Conservation (phyloP, 2,797 vertebrate species). For the Coregonus suidteri region DNA sequence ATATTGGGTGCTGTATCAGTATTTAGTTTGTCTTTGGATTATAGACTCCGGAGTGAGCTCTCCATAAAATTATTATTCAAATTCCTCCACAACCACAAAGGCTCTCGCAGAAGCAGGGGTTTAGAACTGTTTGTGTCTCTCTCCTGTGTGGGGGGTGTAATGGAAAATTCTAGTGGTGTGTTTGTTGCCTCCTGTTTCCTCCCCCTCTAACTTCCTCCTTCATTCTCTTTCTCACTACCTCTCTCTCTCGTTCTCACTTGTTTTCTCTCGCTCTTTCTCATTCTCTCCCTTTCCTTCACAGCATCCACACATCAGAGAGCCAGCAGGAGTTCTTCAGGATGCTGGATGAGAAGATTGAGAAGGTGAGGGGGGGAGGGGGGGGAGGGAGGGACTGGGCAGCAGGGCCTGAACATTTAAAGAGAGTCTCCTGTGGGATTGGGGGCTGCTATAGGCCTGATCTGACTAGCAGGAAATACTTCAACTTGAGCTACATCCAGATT, state of each 20-base stretch:
- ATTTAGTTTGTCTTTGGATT: slow-evolving; percentile 15
- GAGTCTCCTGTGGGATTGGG: slow-evolving; percentile 23
- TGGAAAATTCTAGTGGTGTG: slow-evolving; percentile 81
- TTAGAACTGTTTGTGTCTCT: too few species aligned
- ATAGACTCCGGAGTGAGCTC: slow-evolving; percentile 17
- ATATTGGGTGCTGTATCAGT: background rate
- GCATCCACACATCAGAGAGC: slow-evolving; percentile 91
- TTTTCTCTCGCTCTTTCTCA: slow-evolving; percentile 57
- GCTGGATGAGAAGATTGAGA: slow-evolving; percentile 90
- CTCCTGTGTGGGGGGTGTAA: slow-evolving; percentile 61
- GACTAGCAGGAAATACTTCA: background rate
- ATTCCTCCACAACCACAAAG: slow-evolving; percentile 28
- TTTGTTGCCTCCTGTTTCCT: slow-evolving; percentile 70
- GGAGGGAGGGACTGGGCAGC: slow-evolving; percentile 2
- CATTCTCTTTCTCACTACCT: too few species aligned
- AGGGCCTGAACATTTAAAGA: slow-evolving; percentile 44
- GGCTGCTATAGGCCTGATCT: slow-evolving; percentile 6
- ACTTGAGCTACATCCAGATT: slow-evolving; percentile 8
- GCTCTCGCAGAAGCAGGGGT: slow-evolving; percentile 8
- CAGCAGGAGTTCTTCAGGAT: slow-evolving; percentile 91
- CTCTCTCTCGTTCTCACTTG: background rate
- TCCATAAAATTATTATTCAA: slow-evolving; percentile 33
- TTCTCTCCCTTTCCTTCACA: slow-evolving; percentile 61
- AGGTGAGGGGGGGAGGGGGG: slow-evolving; percentile 67
- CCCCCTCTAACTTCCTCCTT: background rate